Conservation (phyloP, 30 jellyfish, hydroid and myxozoan species). For the Aurelia aurita region DNA sequence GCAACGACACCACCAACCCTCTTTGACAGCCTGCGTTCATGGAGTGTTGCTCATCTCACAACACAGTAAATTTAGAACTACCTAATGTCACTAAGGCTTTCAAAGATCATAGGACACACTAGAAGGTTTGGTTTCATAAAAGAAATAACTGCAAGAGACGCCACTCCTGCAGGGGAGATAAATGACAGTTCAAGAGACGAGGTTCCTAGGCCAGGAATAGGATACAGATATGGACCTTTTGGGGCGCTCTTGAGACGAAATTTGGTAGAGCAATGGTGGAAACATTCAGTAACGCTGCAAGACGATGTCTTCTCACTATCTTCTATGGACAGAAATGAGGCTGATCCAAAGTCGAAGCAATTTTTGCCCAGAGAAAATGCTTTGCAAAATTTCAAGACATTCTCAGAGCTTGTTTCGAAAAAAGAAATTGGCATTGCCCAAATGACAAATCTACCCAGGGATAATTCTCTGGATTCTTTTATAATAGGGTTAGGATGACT, state of each 20-base stretch:
- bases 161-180: background rate
- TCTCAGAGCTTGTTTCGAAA: background rate
- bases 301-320: conserved; percentile 30
- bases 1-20: too few species aligned
- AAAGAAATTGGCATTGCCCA: conserved; percentile 64
- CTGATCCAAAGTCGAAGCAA: background rate
- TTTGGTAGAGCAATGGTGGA: conserved; percentile 62
- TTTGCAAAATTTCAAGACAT: background rate
- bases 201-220: too few species aligned
- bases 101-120: conserved; percentile 24
- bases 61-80: too few species aligned
- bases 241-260: conserved; percentile 56
- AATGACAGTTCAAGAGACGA: too few species aligned
- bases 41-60: too few species aligned
- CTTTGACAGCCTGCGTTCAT: too few species aligned
- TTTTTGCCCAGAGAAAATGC: too few species aligned
- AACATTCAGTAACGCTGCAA: conserved; percentile 41
- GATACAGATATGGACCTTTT: conserved; percentile 41
- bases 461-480: background rate
- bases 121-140: conserved; percentile 49
- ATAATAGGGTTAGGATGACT: conserved; percentile 1
- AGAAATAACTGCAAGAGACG: background rate
- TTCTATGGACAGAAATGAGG: background rate
- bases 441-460: conserved; percentile 1
- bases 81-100: conserved; percentile 18